These are phyloP conservation scores for Drosophila ananassae DNA, from an alignment of 1,140 invertebrate genomes.

Conservation along the genomic window DNA sequence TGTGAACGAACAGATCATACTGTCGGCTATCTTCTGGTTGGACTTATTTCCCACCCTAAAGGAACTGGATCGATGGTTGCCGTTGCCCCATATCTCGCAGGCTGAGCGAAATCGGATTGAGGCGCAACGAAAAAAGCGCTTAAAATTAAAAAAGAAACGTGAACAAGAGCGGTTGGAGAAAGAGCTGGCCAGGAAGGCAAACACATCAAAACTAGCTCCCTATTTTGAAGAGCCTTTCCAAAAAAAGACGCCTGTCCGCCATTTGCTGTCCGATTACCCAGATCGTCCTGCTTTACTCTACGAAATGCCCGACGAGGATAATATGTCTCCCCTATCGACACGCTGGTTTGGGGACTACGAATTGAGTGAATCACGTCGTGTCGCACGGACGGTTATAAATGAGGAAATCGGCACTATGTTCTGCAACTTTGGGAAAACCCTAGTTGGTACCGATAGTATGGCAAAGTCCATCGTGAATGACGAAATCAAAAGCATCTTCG, in stretches of 20 bases:
- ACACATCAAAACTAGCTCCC: constrained; percentile 10
- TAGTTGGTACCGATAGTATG: constrained; percentile 7
- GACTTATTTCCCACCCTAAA: constrained; percentile 60
- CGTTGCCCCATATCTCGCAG: constrained; percentile 36
- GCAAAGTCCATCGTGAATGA: constrained; percentile 18
- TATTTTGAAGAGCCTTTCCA: constrained; percentile 37
- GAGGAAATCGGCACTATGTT: constrained; percentile 38
- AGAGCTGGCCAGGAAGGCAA: not conserved
- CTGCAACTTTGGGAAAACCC: no score
- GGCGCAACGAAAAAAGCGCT: not conserved
- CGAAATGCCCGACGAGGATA: not conserved
- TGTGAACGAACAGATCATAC: constrained; percentile 66
- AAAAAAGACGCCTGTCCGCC: not conserved
- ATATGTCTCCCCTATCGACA: not conserved
- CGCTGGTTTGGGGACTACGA: constrained; percentile 52
- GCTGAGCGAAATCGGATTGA: not conserved
- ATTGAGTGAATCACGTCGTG: not conserved
- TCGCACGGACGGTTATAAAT: constrained; percentile 28
- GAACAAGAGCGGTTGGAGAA: not conserved
- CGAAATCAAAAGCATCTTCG: constrained; percentile 41
- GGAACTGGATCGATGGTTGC: constrained; percentile 64
- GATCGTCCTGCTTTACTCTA: not conserved
- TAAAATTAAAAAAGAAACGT: not conserved
- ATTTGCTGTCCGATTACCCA: constrained; percentile 9
- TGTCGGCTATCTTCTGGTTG: constrained; percentile 67